Evolutionary conservation across 2,888 invertebrate genomes (phyloP), one percentile per base, ranked within the genome.

Genomic region (Dicranocentrus wangi): DNA sequence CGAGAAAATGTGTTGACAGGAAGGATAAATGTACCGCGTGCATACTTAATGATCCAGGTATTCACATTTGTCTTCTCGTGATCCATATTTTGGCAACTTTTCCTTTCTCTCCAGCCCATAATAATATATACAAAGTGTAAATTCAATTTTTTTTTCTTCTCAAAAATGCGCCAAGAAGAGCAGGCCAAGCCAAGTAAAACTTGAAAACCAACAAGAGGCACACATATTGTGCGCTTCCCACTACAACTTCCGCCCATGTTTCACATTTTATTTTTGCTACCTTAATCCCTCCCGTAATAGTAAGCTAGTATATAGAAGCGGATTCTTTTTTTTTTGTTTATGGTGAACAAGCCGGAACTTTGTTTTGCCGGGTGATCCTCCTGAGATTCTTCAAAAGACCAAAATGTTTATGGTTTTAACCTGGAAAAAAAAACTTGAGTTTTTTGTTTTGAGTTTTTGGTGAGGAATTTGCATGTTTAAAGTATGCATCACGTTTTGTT

Each of bases 31-130:
- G n/a, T n/a, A n/a, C n/a, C n/a, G n/a, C n/a, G n/a, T n/a, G n/a
- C n/a, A n/a, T n/a, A n/a, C n/a, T n/a, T n/a, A n/a, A n/a, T n/a
- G n/a, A n/a, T n/a, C n/a, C n/a, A n/a, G n/a, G n/a, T n/a, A n/a
- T n/a, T 65, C 73, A 75, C 65, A 75, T 75, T 75, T 75, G 73
- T 75, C 73, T 75, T 53, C 39, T 27, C 39, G n/a, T 75, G 65
- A 75, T 75, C 73, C 73, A 65, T 65, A 75, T 75, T 75, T 75
- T 75, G 73, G 73, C 73, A 75, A 58, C 47, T 65, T 69, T n/a
- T 65, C 32, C 72, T 55, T 65, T 75, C 53, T 65, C 53, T 55
- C 63, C 17, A 42, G 21, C 51, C 8, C 8, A 21, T n/a, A 51
- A 51, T 17, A 17, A 51, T 19, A 51, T 19, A 51, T 2, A 51